These are phyloP conservation scores for Drosophila tanythrix DNA, from an alignment of 2,888 invertebrate genomes.

Conservation along the genomic window DNA sequence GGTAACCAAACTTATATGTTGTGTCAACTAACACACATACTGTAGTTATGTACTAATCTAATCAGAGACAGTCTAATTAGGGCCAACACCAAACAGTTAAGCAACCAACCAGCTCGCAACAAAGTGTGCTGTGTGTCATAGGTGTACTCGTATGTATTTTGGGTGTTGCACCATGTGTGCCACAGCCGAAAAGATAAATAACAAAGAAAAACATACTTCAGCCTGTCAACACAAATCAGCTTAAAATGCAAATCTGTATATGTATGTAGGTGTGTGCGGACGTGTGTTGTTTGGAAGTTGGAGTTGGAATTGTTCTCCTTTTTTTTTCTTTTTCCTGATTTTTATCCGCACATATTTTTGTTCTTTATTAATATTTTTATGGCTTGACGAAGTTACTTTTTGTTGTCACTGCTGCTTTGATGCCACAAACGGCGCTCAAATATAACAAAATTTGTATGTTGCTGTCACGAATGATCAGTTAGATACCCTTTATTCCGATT, in stretches of 20 bases:
- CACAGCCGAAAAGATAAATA: neutral
- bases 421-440: constrained; percentile 38
- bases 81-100: constrained; percentile 43
- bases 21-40: constrained; percentile 16
- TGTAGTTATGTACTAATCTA: neutral
- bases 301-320: constrained; percentile 4
- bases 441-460: constrained; percentile 6
- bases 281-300: neutral
- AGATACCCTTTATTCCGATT: constrained; percentile 6
- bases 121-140: neutral
- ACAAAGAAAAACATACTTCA: constrained; percentile 7
- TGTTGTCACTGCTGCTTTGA: constrained; percentile 38
- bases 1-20: constrained; percentile 25
- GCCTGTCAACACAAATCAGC: constrained; percentile 51
- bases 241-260: constrained; percentile 48
- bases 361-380: constrained; percentile 57
- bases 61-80: constrained; percentile 40
- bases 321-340: constrained; percentile 1
- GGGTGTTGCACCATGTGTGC: constrained; percentile 11
- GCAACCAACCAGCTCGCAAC: constrained; percentile 21
- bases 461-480: neutral
- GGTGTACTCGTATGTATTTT: neutral
- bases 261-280: neutral
- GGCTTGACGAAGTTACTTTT: constrained; percentile 36
- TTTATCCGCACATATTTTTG: constrained; percentile 35